phyloP scores from a whole-genome alignment of 1,140 invertebrate genomes.

The Drosophila watanabei region DNA sequence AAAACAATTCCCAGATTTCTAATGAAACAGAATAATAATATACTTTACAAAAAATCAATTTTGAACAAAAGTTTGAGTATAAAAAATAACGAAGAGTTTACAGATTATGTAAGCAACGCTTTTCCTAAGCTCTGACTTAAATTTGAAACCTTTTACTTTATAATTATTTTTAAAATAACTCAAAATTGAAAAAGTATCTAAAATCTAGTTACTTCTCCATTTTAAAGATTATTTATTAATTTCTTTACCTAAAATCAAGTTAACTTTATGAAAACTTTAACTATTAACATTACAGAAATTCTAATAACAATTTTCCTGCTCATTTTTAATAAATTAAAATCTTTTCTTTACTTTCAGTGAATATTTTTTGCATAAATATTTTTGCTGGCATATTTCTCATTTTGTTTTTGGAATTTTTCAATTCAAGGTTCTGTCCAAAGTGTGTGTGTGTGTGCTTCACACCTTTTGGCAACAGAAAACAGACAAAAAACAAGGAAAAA shows the following conservation, averaged over 20 bases:
- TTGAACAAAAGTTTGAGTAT: accelerated
- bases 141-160: neutral
- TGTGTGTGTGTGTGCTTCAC: constrained; percentile 50
- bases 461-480: constrained; percentile 40
- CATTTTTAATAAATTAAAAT: neutral
- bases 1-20: neutral
- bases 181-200: too few relatives aligned
- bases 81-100: neutral
- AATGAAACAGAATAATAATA: too few relatives aligned
- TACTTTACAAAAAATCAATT: neutral
- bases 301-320: neutral
- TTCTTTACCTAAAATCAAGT: neutral
- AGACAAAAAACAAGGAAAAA: neutral
- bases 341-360: neutral
- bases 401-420: constrained; percentile 70
- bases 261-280: too few relatives aligned
- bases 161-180: neutral
- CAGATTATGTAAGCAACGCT: neutral
- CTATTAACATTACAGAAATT: neutral
- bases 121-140: neutral
- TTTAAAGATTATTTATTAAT: too few relatives aligned
- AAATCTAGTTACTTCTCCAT: too few relatives aligned
- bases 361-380: constrained; percentile 19
- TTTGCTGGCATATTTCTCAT: constrained; percentile 40
- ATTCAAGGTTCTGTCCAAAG: constrained; percentile 68